Evolutionary conservation across 2,888 invertebrate species (phyloP).

Genomic region (Neria commutata): DNA sequence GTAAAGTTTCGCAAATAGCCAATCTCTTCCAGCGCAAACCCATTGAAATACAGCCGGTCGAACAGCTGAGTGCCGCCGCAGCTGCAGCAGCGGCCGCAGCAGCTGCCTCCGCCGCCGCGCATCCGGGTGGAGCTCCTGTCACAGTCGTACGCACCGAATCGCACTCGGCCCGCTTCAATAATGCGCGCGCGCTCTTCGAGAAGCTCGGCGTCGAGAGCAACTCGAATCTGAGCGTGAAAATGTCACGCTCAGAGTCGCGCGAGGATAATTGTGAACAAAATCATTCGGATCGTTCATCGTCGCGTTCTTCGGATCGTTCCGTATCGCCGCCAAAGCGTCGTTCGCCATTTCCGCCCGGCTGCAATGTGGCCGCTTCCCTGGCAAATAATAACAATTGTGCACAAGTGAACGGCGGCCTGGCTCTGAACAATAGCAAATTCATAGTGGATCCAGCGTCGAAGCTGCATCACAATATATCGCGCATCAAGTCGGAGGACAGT

Average conservation of each 20-base stretch:
- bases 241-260: constrained; percentile 59
- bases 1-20: constrained; percentile 90
- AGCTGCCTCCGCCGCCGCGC: constrained; percentile 30
- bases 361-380: constrained; percentile 45
- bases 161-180: constrained; percentile 89
- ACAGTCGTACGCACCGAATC: constrained; percentile 86
- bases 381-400: constrained; percentile 51
- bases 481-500: constrained; percentile 66
- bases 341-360: constrained; percentile 58
- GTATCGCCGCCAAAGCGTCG: constrained; percentile 59
- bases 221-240: constrained; percentile 55
- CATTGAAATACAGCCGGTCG: constrained; percentile 63
- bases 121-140: constrained; percentile 63
- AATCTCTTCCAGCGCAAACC: constrained; percentile 84
- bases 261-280: constrained; percentile 61
- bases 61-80: constrained; percentile 55
- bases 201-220: constrained; percentile 79
- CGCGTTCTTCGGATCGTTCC: constrained; percentile 60
- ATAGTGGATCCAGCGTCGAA: constrained; percentile 51
- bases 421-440: constrained; percentile 51
- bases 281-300: constrained; percentile 56
- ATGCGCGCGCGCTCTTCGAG: constrained; percentile 89
- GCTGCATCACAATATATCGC: constrained; percentile 64
- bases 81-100: constrained; percentile 45
- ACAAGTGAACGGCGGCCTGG: constrained; percentile 39